Conservation (phyloP, 2,113 vertebrate species). For the Panurus biarmicus region DNA sequence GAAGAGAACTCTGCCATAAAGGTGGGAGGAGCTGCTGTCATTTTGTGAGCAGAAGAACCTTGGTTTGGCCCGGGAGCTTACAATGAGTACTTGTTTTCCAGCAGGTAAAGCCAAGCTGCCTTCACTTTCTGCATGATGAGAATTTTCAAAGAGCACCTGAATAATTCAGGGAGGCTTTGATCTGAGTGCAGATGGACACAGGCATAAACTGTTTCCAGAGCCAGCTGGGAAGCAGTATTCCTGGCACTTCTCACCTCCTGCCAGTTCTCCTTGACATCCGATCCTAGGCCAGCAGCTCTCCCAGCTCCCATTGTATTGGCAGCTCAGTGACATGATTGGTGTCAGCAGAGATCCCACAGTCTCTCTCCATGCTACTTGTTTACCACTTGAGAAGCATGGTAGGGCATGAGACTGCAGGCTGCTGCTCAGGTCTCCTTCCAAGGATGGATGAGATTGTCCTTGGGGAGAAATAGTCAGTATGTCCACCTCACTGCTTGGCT, state of each 20-base stretch:
- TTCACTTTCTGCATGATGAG: conserved; percentile 24
- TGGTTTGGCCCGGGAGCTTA: conserved; percentile 1
- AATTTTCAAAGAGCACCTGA: conserved; percentile 73
- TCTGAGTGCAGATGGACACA: conserved; percentile 53
- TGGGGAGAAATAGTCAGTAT: neutral
- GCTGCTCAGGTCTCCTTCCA: neutral
- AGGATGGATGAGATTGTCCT: neutral
- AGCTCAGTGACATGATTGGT: neutral
- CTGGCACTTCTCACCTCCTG: conserved; percentile 58
- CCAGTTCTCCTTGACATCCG: conserved; percentile 27
- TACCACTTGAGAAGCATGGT: neutral
- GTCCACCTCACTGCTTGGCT: neutral
- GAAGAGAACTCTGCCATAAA: neutral
- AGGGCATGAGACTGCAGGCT: accelerated
- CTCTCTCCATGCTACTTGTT: neutral
- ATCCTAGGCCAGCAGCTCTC: conserved; percentile 48
- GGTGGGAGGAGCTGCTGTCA: neutral
- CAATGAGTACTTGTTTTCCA: conserved; percentile 39
- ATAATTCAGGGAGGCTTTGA: conserved; percentile 83
- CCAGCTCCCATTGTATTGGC: neutral
- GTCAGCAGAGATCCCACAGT: neutral
- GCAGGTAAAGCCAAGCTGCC: conserved; percentile 34
- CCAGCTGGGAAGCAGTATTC: conserved; percentile 76
- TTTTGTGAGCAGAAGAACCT: neutral
- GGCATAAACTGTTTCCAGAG: conserved; percentile 70